Conservation (phyloP, 2,113 vertebrate genomes). For the Parus major region DNA sequence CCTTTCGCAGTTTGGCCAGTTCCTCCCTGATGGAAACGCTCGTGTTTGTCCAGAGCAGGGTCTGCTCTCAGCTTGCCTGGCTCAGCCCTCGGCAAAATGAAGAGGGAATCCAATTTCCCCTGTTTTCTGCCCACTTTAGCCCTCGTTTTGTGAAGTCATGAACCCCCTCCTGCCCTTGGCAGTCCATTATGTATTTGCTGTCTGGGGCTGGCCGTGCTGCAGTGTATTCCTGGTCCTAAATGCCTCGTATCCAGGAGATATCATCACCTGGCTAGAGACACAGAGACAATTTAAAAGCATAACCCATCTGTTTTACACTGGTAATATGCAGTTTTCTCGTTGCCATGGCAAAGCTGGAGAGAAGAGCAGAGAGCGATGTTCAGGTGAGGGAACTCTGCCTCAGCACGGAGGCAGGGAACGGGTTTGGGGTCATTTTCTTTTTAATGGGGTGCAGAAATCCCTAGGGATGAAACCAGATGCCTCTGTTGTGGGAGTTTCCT, state of each 20-base stretch:
- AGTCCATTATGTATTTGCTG: fast-evolving
- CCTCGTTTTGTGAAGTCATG: not conserved
- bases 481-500: not conserved
- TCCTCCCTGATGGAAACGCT: not conserved
- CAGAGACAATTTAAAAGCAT: not conserved
- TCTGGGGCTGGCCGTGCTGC: not conserved
- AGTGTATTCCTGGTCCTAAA: fast-evolving
- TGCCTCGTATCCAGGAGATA: not conserved
- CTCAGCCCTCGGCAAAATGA: not conserved
- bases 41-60: not conserved
- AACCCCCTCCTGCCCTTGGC: not conserved
- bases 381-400: not conserved
- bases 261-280: not conserved
- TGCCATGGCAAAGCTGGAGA: constrained; percentile 44
- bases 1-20: not conserved
- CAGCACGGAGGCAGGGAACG: fast-evolving
- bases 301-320: not conserved
- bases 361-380: not conserved
- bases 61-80: not conserved
- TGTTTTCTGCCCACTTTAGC: not conserved
- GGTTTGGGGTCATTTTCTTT: not conserved
- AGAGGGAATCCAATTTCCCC: not conserved
- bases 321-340: not conserved
- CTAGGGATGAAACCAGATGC: not conserved
- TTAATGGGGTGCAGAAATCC: not conserved